phyloP scores from a whole-genome alignment of 2,113 vertebrate species.

The Aspiorhynchus laticeps region DNA sequence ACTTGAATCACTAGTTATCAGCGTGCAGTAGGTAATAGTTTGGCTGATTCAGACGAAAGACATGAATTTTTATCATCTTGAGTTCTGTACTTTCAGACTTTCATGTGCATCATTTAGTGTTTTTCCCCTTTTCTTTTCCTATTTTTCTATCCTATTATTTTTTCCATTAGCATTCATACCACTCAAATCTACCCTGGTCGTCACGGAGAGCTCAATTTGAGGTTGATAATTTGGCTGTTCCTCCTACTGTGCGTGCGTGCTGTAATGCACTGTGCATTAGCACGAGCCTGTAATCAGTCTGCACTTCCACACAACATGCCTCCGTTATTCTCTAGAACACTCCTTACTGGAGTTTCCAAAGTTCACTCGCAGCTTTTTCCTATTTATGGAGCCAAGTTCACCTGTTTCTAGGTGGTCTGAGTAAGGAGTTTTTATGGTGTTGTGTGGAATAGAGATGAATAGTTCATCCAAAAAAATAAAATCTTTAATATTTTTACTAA shows the following conservation, averaged over 20 bases:
- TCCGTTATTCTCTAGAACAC: constrained; percentile 47
- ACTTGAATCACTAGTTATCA: not conserved
- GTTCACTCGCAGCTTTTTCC: constrained; percentile 25
- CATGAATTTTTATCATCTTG: not conserved
- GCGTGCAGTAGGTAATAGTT: not conserved
- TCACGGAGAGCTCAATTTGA: constrained; percentile 21
- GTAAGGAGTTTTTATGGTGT: not conserved
- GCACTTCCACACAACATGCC: constrained; percentile 60
- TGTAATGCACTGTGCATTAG: constrained; percentile 60
- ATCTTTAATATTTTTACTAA: not conserved
- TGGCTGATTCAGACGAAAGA: not conserved
- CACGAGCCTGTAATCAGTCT: constrained; percentile 69
- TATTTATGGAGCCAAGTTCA: constrained; percentile 3
- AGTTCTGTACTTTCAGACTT: constrained; percentile 11
- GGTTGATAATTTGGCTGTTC: constrained; percentile 63
- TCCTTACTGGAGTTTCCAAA: constrained; percentile 24
- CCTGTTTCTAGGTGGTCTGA: not conserved
- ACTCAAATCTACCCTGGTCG: constrained; percentile 49
- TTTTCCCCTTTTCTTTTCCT: constrained; percentile 7
- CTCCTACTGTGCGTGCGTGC: constrained; percentile 37
- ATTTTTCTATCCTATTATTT: constrained; percentile 14
- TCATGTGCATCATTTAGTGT: constrained; percentile 23
- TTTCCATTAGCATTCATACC: constrained; percentile 34
- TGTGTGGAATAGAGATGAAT: not conserved
- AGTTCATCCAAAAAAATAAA: not conserved